phyloP scores from a whole-genome alignment of 2,797 vertebrate genomes.

The Nothura maculosa region DNA sequence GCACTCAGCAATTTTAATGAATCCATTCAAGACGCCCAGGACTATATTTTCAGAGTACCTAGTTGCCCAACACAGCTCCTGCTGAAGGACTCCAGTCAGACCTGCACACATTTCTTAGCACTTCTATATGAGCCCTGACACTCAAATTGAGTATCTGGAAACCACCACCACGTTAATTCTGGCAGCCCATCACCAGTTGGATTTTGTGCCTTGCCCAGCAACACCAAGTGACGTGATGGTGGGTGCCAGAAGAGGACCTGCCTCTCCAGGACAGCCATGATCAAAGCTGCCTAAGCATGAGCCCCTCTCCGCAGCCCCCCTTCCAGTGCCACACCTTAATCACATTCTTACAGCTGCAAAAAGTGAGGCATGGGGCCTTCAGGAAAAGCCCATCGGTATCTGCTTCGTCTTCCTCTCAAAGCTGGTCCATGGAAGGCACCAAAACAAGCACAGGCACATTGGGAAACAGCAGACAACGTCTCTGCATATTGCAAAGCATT shows the following conservation, averaged over 20 bases:
- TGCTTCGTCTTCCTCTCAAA: neutral
- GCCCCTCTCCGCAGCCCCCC: neutral
- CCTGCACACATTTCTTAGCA: neutral
- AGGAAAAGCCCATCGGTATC: neutral
- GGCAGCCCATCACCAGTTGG: neutral
- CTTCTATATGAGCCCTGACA: neutral
- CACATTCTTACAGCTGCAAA: neutral
- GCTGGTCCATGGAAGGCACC: neutral
- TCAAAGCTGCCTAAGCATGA: neutral
- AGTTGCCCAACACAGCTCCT: neutral
- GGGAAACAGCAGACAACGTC: neutral
- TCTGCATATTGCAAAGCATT: neutral
- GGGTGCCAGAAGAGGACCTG: neutral
- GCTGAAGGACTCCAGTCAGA: neutral
- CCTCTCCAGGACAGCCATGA: neutral
- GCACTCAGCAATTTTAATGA: neutral
- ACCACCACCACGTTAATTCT: neutral
- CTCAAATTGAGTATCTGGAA: neutral
- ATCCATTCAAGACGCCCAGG: neutral
- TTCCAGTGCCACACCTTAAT: neutral
- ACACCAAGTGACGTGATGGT: neutral
- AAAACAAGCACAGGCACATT: neutral
- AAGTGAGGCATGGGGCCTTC: neutral
- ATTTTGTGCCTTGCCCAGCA: fast-evolving
- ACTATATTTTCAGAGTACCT: neutral